These are phyloP conservation scores for Neotragus moschatus DNA, from an alignment of 2,113 vertebrate genomes.

Conservation along the genomic window DNA sequence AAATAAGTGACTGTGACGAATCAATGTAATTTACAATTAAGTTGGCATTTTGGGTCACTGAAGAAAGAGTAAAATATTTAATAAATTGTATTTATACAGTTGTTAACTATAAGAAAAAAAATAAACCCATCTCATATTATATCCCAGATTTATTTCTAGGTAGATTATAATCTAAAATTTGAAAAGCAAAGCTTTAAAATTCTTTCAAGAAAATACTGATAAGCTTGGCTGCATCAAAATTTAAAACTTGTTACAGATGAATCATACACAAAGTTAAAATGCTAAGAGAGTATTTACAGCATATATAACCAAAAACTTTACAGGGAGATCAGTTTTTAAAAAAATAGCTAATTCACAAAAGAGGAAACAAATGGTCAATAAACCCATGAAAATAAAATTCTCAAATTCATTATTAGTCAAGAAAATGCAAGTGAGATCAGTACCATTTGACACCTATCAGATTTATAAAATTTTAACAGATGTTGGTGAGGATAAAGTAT, in stretches of 20 bases:
- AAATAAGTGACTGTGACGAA: background rate
- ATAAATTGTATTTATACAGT: background rate
- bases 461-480: background rate
- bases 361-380: background rate
- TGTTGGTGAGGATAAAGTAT: background rate
- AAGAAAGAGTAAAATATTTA: background rate
- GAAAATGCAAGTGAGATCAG: background rate
- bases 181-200: slow-evolving; percentile 17
- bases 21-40: slow-evolving; percentile 17
- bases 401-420: background rate
- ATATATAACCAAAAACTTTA: background rate
- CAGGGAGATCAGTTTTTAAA: background rate
- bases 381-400: background rate
- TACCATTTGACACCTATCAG: background rate
- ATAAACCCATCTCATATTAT: background rate
- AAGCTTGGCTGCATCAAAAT: slow-evolving; percentile 22
- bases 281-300: background rate
- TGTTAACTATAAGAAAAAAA: slow-evolving; percentile 7
- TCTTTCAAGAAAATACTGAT: background rate
- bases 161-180: background rate
- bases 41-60: background rate
- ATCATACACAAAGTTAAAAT: slow-evolving; percentile 2
- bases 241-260: background rate
- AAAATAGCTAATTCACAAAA: background rate
- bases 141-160: slow-evolving; percentile 16